A percentile compares a stretch with the other conserved stretches of the same genome.
Evolutionary conservation across 1,140 invertebrate genomes (phyloP).

Genomic region (Brachystomella parvula): DNA sequence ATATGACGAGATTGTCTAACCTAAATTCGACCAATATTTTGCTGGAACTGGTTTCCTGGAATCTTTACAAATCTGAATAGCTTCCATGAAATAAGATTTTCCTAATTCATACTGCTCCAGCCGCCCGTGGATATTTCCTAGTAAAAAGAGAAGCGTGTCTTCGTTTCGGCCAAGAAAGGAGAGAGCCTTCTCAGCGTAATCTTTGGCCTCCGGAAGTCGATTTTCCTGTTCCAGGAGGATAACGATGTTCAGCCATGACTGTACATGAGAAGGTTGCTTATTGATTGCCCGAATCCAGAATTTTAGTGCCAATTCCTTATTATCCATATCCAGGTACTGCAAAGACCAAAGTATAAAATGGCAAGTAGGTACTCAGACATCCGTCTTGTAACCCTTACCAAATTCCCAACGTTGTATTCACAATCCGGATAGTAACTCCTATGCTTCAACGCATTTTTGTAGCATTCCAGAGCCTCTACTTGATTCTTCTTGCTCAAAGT

Average conservation of each 20-base stretch:
- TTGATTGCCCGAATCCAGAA: constrained; percentile 73
- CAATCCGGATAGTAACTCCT: constrained; percentile 81
- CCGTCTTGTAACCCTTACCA: constrained; percentile 52
- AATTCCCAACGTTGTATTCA: constrained; percentile 87
- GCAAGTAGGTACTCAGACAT: background rate
- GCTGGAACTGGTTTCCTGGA: constrained; percentile 52
- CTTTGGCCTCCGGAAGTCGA: constrained; percentile 59
- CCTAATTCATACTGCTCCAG: constrained; percentile 63
- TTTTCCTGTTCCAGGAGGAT: constrained; percentile 77
- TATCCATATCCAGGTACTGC: constrained; percentile 56
- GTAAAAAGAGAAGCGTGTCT: constrained; percentile 69
- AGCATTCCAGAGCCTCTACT: constrained; percentile 66
- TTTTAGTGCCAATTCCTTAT: constrained; percentile 52
- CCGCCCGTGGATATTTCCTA: constrained; percentile 84
- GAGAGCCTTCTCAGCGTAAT: constrained; percentile 60
- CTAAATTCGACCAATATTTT: constrained; percentile 72
- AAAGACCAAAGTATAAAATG: constrained; percentile 27
- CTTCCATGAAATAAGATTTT: constrained; percentile 67
- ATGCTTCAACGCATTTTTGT: constrained; percentile 64
- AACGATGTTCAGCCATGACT: constrained; percentile 86
- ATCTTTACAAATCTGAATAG: constrained; percentile 57
- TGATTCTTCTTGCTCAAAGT: constrained; percentile 68
- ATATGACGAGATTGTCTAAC: constrained; percentile 46
- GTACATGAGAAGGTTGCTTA: constrained; percentile 64
- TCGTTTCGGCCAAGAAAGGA: constrained; percentile 56